phyloP scores from a whole-genome alignment of 1,140 invertebrate genomes.

The Fragariocoptes setiger region DNA sequence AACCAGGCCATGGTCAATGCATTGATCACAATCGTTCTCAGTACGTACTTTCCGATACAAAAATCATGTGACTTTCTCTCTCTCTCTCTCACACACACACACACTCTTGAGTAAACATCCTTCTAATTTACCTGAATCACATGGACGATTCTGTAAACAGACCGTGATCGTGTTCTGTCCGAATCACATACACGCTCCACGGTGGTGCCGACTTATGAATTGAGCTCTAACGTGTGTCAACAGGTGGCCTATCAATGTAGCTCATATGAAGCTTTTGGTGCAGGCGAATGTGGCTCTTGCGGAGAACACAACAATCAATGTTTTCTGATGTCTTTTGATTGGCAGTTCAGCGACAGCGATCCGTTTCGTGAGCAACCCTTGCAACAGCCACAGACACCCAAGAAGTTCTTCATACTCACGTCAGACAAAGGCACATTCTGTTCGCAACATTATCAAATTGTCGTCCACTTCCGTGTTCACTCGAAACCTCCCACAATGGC shows the following conservation, averaged over 20 bases:
- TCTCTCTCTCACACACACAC: too few species aligned
- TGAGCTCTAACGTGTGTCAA: neutral
- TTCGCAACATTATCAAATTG: neutral
- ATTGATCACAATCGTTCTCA: neutral
- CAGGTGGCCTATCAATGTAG: slow-evolving; percentile 7
- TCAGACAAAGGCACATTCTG: neutral
- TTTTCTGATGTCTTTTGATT: neutral
- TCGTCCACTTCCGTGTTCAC: neutral
- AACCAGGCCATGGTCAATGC: neutral
- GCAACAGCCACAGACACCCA: neutral
- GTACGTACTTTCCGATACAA: too few species aligned
- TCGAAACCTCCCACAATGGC: neutral
- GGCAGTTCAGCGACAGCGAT: neutral
- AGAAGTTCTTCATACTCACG: neutral
- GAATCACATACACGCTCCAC: neutral
- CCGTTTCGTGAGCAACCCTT: neutral
- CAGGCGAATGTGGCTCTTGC: slow-evolving; percentile 10
- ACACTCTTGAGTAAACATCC: too few species aligned
- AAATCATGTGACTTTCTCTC: too few species aligned
- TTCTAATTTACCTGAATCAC: too few species aligned
- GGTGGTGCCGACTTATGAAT: neutral
- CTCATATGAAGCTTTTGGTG: slow-evolving; percentile 8
- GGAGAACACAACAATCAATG: slow-evolving; percentile 5
- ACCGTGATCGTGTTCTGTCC: neutral
- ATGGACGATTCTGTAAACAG: too few species aligned